Evolutionary conservation across 2,113 vertebrate species (phyloP), one percentile per base, ranked within the genome.

Genomic region (Donacobius atricapilla): DNA sequence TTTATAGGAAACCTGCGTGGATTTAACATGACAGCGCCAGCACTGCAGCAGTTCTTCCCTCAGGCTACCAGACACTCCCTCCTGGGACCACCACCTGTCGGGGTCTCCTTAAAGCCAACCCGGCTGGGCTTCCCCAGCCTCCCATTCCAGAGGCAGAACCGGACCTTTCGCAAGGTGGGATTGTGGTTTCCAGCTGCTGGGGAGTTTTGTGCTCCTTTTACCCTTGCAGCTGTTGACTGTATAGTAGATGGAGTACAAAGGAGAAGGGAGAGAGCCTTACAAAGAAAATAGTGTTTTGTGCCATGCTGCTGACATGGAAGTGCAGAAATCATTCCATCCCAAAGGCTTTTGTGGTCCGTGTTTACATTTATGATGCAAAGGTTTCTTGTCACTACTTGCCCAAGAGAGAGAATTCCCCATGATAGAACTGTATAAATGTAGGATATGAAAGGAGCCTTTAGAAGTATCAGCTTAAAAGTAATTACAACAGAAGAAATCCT

Each of bases 51-150:
- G 97, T 99, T 99, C 97, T 99, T 99, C 63, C 93, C 99, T 14
- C 97, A 99, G n/a, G 98, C 99, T 39, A 97, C 98, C 14, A 97
- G 99, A 88, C 98, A 99, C 35, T 99, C 99, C 69, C 98, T 99
- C 68, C 98, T 99, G 33, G 99, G 99, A 8, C 99, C 99, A 1
- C 98, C 99, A 81, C 99, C 99, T 24, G 98, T 99, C 71, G 98
- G 99, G 30, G 98, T 99, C 91, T 98, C 99, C 86, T 98, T 99
- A n/a, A 99, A 99, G 89, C 98, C 98, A 3, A 91, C 98, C 31
- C 98, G 98, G 20, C 96, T 98, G 98, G 98, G 97, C 61, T 99
- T 98, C 91, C 98, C 99, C 66, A 97, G 94, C n/a, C 98, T 99
- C 25, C 97, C 97, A 15, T 98, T 97, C 95, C 98, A 98, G 93